Evolutionary conservation across 2,888 invertebrate species (phyloP).

Genomic region (Eristalis tenax): DNA sequence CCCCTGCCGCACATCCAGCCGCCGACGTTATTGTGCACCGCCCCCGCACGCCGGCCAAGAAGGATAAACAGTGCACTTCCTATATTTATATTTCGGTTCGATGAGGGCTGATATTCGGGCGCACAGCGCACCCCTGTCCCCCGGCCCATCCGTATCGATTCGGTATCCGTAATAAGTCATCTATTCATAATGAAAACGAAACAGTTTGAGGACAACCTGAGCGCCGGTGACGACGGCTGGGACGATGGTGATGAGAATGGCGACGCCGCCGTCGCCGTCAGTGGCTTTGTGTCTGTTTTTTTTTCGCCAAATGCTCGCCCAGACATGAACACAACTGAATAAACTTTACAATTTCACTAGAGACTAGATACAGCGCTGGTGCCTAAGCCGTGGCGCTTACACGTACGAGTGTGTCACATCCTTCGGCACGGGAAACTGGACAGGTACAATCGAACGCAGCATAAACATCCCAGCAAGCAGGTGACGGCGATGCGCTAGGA

Average conservation of each 20-base stretch:
- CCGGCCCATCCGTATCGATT: constrained; percentile 42
- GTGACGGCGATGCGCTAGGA: constrained; percentile 14
- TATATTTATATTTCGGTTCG: constrained; percentile 50
- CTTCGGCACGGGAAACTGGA: constrained; percentile 57
- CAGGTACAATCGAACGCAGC: constrained; percentile 61
- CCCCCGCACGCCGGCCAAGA: constrained; percentile 8
- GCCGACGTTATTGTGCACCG: not conserved
- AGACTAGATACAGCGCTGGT: not conserved
- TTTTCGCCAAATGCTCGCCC: not conserved
- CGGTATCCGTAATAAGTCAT: constrained; percentile 69
- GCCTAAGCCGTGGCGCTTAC: constrained; percentile 2
- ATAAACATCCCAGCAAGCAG: constrained; percentile 40
- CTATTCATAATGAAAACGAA: constrained; percentile 68
- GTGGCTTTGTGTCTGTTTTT: constrained; percentile 23
- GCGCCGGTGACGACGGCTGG: not conserved
- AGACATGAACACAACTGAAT: constrained; percentile 56
- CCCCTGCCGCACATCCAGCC: not conserved
- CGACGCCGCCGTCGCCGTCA: not conserved
- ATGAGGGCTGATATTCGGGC: constrained; percentile 15
- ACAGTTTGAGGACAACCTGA: constrained; percentile 44
- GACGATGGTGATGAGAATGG: not conserved
- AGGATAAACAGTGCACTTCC: constrained; percentile 54
- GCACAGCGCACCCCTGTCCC: constrained; percentile 12
- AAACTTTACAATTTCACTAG: constrained; percentile 53
- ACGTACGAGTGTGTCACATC: constrained; percentile 40